phyloP scores from a whole-genome alignment of 1,140 invertebrate species.

The Heliconius himera region DNA sequence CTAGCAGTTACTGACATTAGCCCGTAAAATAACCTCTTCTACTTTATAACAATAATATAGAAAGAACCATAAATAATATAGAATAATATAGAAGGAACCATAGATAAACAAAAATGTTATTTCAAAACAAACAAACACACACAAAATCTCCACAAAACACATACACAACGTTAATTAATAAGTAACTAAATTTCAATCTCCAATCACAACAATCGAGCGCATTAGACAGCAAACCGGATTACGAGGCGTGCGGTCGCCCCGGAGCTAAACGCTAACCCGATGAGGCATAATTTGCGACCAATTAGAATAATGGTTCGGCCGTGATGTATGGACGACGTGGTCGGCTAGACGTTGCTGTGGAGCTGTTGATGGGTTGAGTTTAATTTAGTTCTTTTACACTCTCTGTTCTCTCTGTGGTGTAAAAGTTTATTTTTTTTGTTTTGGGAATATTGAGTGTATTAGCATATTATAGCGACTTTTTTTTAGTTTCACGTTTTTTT shows the following conservation, averaged over 20 bases:
- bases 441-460: not conserved
- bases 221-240: slow-evolving; percentile 70
- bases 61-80: no score
- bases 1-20: no score
- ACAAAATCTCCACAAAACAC: not conserved
- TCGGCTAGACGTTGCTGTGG: slow-evolving; percentile 39
- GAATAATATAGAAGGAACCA: no score
- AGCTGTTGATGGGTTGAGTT: slow-evolving; percentile 32
- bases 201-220: slow-evolving; percentile 58
- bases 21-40: no score
- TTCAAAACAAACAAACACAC: no score
- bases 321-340: slow-evolving; percentile 78
- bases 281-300: slow-evolving; percentile 81
- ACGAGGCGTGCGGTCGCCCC: slow-evolving; percentile 51
- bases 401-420: not conserved
- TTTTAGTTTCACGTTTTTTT: no score
- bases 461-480: no score
- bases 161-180: not conserved
- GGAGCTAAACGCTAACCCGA: slow-evolving; percentile 76
- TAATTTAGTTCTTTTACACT: not conserved
- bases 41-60: no score
- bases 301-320: slow-evolving; percentile 78
- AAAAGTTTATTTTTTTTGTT: not conserved
- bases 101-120: no score
- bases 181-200: slow-evolving; percentile 40